Conservation (phyloP, 2,797 vertebrate genomes). For the Anguilla obscura region DNA sequence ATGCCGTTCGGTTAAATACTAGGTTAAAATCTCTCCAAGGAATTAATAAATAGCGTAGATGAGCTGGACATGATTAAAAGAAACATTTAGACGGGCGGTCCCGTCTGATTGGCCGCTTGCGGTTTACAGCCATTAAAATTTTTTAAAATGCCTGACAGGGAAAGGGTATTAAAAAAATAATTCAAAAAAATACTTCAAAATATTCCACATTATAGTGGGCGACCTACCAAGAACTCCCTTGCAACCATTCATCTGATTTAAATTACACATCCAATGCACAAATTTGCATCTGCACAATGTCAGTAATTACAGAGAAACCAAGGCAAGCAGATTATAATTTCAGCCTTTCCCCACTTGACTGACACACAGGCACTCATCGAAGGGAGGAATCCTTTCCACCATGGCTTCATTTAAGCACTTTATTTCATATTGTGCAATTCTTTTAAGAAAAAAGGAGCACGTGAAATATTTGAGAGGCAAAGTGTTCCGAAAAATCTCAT, state of each 20-base stretch:
- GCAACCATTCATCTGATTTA: constrained; percentile 45
- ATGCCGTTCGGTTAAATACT: not conserved
- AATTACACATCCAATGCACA: constrained; percentile 54
- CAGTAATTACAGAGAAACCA: constrained; percentile 59
- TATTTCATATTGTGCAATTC: constrained; percentile 15
- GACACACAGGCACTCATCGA: constrained; percentile 36
- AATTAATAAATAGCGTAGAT: not conserved
- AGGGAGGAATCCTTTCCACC: not conserved
- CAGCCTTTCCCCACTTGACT: constrained; percentile 43
- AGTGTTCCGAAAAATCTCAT: not conserved
- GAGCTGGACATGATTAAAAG: not conserved
- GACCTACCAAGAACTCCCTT: constrained; percentile 39
- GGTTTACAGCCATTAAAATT: constrained; percentile 22
- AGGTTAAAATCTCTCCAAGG: not conserved
- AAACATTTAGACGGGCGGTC: not conserved
- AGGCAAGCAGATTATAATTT: constrained; percentile 49
- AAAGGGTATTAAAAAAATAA: not conserved
- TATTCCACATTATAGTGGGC: constrained; percentile 19
- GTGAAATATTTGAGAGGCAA: not conserved
- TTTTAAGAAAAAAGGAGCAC: not conserved
- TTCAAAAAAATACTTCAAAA: not conserved
- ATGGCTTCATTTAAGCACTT: constrained; percentile 22
- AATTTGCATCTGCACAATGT: constrained; percentile 60
- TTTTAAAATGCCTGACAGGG: not conserved
- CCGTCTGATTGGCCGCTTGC: not conserved